phyloP scores from a whole-genome alignment of 2,113 vertebrate species.

The Taxidea taxus region DNA sequence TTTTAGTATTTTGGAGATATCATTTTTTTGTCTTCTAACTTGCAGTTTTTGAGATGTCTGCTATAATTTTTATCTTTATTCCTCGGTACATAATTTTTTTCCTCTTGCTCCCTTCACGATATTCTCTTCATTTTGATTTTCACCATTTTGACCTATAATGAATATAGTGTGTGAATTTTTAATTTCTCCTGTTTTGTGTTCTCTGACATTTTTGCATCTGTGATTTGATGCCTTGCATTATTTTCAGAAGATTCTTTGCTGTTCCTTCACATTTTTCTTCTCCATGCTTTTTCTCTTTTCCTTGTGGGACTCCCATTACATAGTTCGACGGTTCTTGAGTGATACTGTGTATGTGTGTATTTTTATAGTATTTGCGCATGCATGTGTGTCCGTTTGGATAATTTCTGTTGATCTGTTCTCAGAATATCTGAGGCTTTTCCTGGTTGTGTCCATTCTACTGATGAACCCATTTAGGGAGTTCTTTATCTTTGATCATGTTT shows the following conservation, averaged over 20 bases:
- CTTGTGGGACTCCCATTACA: neutral
- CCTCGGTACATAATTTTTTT: neutral
- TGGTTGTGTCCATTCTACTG: neutral
- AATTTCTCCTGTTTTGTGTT: constrained; percentile 9
- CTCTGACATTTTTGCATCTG: constrained; percentile 38
- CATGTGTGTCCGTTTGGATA: neutral
- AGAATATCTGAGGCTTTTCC: neutral
- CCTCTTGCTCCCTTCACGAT: neutral
- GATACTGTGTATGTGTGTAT: neutral
- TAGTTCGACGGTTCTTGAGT: neutral
- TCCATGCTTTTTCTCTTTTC: neutral
- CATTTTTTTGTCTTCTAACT: neutral
- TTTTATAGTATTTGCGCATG: neutral
- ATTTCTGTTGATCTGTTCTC: neutral
- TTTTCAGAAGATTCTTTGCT: constrained; percentile 8
- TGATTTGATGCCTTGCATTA: neutral
- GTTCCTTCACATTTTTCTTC: neutral
- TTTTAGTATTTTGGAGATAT: constrained; percentile 7
- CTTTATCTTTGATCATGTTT: neutral
- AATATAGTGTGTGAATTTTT: neutral
- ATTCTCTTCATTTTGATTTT: constrained; percentile 17
- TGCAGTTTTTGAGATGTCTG: constrained; percentile 20
- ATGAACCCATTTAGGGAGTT: neutral
- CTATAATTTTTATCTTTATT: neutral
- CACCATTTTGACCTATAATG: neutral